Conservation (phyloP, 2,888 invertebrate species). For the Notodonta ziczac region DNA sequence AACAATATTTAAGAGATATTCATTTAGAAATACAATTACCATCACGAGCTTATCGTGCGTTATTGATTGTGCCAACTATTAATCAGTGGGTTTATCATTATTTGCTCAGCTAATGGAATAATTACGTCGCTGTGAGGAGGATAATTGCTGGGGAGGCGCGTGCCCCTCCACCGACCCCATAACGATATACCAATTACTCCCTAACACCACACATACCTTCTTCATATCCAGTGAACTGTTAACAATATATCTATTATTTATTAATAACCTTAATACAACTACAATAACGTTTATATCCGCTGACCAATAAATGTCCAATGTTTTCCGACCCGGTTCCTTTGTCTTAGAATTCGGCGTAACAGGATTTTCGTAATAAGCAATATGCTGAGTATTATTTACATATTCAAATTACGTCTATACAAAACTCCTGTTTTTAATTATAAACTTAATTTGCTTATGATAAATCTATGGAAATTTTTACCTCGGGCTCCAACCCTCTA, state of each 20-base stretch:
- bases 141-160: slow-evolving; percentile 56
- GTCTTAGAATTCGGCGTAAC: slow-evolving; percentile 29
- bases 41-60: slow-evolving; percentile 17
- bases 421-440: slow-evolving; percentile 84
- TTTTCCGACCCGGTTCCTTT: slow-evolving; percentile 20
- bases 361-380: slow-evolving; percentile 56
- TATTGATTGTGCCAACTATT: slow-evolving; percentile 44
- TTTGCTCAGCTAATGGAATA: slow-evolving; percentile 78
- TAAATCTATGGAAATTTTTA: slow-evolving; percentile 85
- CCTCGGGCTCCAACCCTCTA: slow-evolving; percentile 80
- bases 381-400: slow-evolving; percentile 75
- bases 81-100: slow-evolving; percentile 71
- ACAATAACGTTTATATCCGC: background rate
- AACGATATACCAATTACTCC: slow-evolving; percentile 50
- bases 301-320: slow-evolving; percentile 3
- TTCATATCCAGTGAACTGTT: background rate
- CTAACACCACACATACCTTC: slow-evolving; percentile 18
- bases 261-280: background rate
- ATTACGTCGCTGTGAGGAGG: slow-evolving; percentile 62
- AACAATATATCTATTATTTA: background rate
- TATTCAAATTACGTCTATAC: slow-evolving; percentile 83
- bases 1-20: background rate
- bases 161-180: slow-evolving; percentile 34
- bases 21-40: slow-evolving; percentile 20
- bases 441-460: slow-evolving; percentile 85